Percentiles rank a stretch among this genome's conserved stretches.
phyloP scores from a whole-genome alignment of 2,797 vertebrate genomes.

The Diceros bicornis region DNA sequence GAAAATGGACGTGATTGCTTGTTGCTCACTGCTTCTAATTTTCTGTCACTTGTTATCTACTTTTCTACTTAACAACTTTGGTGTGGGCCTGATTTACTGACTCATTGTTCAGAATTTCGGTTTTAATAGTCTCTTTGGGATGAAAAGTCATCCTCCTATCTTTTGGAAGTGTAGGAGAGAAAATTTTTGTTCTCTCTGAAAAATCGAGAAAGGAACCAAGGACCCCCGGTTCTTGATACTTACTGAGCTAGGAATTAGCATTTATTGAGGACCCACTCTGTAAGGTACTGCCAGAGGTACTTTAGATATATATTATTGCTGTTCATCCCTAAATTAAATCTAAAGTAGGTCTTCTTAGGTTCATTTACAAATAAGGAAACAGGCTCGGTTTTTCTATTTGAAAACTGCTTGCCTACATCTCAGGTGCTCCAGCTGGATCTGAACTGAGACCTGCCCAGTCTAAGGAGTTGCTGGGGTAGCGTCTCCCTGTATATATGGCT shows the following conservation, averaged over 20 bases:
- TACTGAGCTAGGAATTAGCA: not conserved
- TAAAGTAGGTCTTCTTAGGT: not conserved
- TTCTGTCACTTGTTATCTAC: not conserved
- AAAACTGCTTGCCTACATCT: not conserved
- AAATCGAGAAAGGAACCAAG: not conserved
- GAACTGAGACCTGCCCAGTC: not conserved
- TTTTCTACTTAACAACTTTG: constrained; percentile 19
- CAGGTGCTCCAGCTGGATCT: not conserved
- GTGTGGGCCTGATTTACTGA: not conserved
- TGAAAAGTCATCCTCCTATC: not conserved
- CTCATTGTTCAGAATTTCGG: not conserved
- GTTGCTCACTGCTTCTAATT: not conserved
- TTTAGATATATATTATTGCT: not conserved
- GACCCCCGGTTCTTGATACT: not conserved
- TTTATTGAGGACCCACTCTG: not conserved
- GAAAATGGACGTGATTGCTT: not conserved
- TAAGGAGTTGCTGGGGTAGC: not conserved
- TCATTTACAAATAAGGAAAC: not conserved
- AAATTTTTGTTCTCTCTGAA: not conserved
- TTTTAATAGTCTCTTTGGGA: not conserved
- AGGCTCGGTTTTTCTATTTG: not conserved
- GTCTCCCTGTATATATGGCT: not conserved
- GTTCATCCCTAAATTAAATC: constrained; percentile 1
- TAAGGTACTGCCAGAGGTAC: not conserved
- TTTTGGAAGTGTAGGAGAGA: not conserved